These are phyloP conservation scores for Lanius ludovicianus DNA, from an alignment of 2,113 vertebrate species.

Conservation along the genomic window DNA sequence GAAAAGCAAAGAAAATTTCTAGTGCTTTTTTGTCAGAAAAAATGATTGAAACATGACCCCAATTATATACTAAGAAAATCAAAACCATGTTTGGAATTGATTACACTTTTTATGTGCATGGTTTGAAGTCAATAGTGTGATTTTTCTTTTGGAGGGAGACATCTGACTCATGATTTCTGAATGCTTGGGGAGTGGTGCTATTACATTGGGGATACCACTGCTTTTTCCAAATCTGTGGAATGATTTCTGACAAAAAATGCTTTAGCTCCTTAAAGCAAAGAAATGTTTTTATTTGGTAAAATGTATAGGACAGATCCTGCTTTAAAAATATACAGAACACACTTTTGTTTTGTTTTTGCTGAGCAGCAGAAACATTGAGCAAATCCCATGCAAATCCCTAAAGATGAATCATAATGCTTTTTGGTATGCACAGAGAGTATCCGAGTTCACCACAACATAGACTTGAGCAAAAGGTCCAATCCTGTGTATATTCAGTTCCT, in stretches of 20 bases:
- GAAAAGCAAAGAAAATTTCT: slow-evolving; percentile 28
- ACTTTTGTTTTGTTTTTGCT: not conserved
- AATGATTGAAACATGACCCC: slow-evolving; percentile 13
- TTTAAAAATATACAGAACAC: not conserved
- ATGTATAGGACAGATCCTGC: not conserved
- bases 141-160: slow-evolving; percentile 18
- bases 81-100: slow-evolving; percentile 43
- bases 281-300: not conserved
- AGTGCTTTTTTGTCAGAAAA: slow-evolving; percentile 15
- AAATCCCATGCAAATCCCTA: not conserved
- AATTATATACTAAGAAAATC: slow-evolving; percentile 6
- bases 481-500: not conserved
- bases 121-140: slow-evolving; percentile 37
- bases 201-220: not conserved
- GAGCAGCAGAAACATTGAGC: not conserved
- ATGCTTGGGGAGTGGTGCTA: slow-evolving; percentile 39
- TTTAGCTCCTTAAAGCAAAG: not conserved
- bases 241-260: not conserved
- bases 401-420: not conserved
- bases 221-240: not conserved
- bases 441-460: not conserved
- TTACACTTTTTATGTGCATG: slow-evolving; percentile 24
- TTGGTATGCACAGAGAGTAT: not conserved
- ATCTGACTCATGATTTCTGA: slow-evolving; percentile 58
- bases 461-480: not conserved